phyloP scores from a whole-genome alignment of 2,113 vertebrate genomes.

The Probosciger aterrimus region DNA sequence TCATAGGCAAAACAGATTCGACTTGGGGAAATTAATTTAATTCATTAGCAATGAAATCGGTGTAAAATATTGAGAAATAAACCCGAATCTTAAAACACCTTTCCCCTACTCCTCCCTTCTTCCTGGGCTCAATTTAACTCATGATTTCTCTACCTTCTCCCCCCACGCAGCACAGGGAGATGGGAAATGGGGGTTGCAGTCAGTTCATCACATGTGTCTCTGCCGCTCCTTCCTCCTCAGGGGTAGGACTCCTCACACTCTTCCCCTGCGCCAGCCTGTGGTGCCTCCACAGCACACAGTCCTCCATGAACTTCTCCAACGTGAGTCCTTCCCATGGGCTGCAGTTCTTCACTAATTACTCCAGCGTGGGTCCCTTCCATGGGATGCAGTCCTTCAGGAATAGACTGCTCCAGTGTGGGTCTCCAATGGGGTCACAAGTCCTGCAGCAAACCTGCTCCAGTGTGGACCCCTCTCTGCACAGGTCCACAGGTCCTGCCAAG shows the following conservation, averaged over 20 bases:
- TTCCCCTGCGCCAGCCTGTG: background rate
- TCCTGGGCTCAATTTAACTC: background rate
- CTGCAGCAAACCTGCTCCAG: background rate
- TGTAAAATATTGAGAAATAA: background rate
- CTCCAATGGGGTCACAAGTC: background rate
- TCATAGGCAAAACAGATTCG: background rate
- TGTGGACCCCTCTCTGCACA: fast-evolving
- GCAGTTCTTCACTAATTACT: background rate
- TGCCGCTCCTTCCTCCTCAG: fast-evolving
- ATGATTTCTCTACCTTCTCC: background rate
- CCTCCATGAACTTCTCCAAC: background rate
- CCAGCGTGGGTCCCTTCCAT: fast-evolving
- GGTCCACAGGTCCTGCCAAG: background rate
- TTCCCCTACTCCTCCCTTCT: background rate
- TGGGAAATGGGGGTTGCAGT: fast-evolving
- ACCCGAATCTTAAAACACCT: background rate
- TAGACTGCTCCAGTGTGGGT: background rate
- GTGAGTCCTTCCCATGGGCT: background rate
- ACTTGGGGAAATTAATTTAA: background rate
- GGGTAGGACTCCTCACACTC: background rate
- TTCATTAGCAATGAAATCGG: background rate
- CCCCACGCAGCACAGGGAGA: fast-evolving
- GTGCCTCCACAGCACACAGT: fast-evolving
- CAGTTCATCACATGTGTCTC: background rate
- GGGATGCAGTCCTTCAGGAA: background rate